Percentiles rank a stretch among this genome's conserved stretches.
phyloP scores from a whole-genome alignment of 1,140 invertebrate genomes.

The Panagrolaimus sp. region DNA sequence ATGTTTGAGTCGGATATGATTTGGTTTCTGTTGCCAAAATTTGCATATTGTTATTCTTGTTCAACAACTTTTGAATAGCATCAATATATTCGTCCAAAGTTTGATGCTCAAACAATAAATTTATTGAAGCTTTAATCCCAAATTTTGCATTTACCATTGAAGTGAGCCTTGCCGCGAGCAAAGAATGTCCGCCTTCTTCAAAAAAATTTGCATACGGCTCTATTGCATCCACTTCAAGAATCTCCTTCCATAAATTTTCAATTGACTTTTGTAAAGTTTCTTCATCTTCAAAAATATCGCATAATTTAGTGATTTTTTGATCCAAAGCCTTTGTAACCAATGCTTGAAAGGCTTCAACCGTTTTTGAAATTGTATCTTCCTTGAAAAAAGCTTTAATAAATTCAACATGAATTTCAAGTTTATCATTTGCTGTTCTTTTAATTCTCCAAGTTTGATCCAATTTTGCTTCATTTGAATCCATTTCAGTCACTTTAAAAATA shows the following conservation, averaged over 20 bases:
- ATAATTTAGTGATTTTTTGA: background rate
- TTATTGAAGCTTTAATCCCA: constrained; percentile 9
- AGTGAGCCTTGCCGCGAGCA: constrained; percentile 21
- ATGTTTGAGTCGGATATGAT: background rate
- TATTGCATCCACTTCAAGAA: constrained; percentile 14
- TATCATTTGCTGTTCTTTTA: background rate
- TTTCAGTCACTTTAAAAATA: constrained; percentile 14
- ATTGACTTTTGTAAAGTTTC: too few relatives aligned
- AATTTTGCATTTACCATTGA: background rate
- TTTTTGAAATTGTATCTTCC: background rate
- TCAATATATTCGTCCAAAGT: constrained; percentile 17
- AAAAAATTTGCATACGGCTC: constrained; percentile 25
- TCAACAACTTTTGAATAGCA: background rate
- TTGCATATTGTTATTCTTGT: background rate
- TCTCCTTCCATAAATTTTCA: background rate
- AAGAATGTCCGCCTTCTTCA: constrained; percentile 32
- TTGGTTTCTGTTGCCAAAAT: background rate
- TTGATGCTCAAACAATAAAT: constrained; percentile 27
- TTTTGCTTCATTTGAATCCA: constrained; percentile 12
- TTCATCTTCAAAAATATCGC: background rate
- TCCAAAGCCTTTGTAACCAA: background rate
- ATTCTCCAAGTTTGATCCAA: constrained; percentile 30
- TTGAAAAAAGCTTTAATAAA: background rate
- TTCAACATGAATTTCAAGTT: constrained; percentile 17
- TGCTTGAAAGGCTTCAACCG: background rate